Base-by-base conservation (phyloP, 2,888 invertebrate species). In the Brachylomia viminalis region DNA sequence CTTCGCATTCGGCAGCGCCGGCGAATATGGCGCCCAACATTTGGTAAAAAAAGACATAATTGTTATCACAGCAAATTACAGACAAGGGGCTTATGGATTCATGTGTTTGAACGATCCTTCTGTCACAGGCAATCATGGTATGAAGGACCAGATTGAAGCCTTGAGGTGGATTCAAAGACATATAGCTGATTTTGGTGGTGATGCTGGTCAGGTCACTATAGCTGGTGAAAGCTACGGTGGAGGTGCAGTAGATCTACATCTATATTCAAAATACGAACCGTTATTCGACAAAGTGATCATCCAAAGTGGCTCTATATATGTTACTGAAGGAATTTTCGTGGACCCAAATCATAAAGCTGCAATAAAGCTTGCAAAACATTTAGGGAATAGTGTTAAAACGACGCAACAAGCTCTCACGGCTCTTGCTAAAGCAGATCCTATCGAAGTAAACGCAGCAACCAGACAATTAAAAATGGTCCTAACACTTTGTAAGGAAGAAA, bases 141-240 rank as follows among this genome's bases (percentile, higher is more conserved):
- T 95, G 54, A 95, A 94, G 79, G 95, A 95, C 78, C 95, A 95
- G 79, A 83, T 91, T 0, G 69, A 87, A 13, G 94, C 94, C 15
- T 68, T 95, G 6, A 90, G 89, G 67, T 95, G 95, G 95, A 80
- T 95, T 0, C 91, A 87, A 65, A 86, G 89, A 0, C 93, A 95
- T 79, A 95, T 95, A 10, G 87, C 68, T 1, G 87, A 89, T 0
- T 95, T 95, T 73, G 94, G 94, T 17, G 95, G 95, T 5, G 91
- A 95, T 72, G 68, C 87, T 1, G 68, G 80, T 5, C 87, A 92
- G 75, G 87, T 95, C 0, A 95, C 95, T 0, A 90, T 95, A 17
- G 90, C 91, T 59, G 95, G 95, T 0, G 92, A 94, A 62, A 95
- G 95, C 47, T 95, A 94, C 56, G 95, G 95, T 0, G 92, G 91